Evolutionary conservation across 1,140 invertebrate species (phyloP), one percentile per base, ranked within the genome.

Genomic region (Pissodes strobi): DNA sequence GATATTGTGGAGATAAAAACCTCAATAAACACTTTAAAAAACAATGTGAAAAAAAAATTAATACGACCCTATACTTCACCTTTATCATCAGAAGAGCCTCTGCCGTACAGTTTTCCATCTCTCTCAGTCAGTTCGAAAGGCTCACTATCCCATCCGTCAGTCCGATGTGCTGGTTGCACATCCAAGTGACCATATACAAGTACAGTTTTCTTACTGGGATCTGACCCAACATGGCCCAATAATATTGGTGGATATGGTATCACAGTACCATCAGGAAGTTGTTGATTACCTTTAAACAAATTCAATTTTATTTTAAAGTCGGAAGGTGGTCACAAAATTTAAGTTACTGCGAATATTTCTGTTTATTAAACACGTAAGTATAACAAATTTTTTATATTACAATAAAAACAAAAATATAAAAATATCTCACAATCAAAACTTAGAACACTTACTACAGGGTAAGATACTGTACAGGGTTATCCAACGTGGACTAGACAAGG

Each of bases 111-210:
- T 79, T 98, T 97, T 0, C 87, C 93, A 84, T 98, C 84, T 71
- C 88, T 88, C 76, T 97, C 93, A 45, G 87, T 88, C 17, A 99
- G 81, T 10, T 85, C 85, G 82, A 99, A 99, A 1, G 97, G 97
- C 58, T 99, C 94, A 1, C 93, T 92, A 69, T 94, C 82, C 97
- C 96, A 99, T 4, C 96, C 96, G 85, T 99, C 95, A 67, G 90
- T 88, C 76, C 87, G 88, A 3, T 88, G 72, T 6, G 97, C 97
- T 39, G 97, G 96, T 78, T 98, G 97, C 1, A 99, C 97, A 85
- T 99, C 97, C 71, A 99, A 86, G 82, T 99, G 97, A 0, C 97
- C 97, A 82, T 99, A 99, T 46, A 99, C 84, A 51, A 93, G 86
- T 39, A 99, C 85, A 13, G 96, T 99, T 72, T 95, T 91, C 77